These are phyloP conservation scores for Goniozus legneri DNA, from an alignment of 1,140 invertebrate species.

Conservation along the genomic window DNA sequence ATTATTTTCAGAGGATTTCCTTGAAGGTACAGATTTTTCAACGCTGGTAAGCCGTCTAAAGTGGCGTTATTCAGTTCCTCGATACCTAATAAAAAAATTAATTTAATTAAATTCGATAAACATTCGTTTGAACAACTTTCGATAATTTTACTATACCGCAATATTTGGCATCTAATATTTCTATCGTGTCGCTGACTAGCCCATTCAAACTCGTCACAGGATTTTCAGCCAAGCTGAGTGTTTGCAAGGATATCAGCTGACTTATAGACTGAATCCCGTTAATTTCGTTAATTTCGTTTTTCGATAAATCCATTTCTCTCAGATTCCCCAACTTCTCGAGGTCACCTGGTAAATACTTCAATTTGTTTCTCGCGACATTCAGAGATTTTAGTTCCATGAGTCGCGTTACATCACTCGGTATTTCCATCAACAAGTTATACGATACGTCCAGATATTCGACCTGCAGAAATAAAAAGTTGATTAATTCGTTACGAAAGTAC, in stretches of 20 bases:
- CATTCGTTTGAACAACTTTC: neutral
- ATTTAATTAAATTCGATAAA: constrained; percentile 4
- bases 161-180: constrained; percentile 31
- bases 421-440: constrained; percentile 28
- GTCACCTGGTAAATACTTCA: constrained; percentile 30
- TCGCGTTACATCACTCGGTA: constrained; percentile 29
- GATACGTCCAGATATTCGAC: constrained; percentile 41
- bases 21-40: constrained; percentile 32
- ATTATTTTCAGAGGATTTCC: constrained; percentile 40
- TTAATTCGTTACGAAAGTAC: neutral
- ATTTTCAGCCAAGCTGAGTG: constrained; percentile 38
- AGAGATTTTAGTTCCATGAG: constrained; percentile 33
- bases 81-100: constrained; percentile 28
- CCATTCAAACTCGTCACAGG: constrained; percentile 29
- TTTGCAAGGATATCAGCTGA: constrained; percentile 27
- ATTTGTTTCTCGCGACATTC: constrained; percentile 37
- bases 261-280: constrained; percentile 23
- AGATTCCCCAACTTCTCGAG: constrained; percentile 28
- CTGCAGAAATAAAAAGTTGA: constrained; percentile 15
- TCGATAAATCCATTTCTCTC: constrained; percentile 32
- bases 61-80: constrained; percentile 25
- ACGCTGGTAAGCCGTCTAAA: constrained; percentile 28
- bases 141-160: constrained; percentile 35
- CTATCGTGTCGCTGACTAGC: constrained; percentile 26
- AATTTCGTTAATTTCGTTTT: constrained; percentile 24